Percentiles rank a stretch among this genome's conserved stretches.
phyloP scores from a whole-genome alignment of 2,113 vertebrate species.

The Tetrax tetrax region DNA sequence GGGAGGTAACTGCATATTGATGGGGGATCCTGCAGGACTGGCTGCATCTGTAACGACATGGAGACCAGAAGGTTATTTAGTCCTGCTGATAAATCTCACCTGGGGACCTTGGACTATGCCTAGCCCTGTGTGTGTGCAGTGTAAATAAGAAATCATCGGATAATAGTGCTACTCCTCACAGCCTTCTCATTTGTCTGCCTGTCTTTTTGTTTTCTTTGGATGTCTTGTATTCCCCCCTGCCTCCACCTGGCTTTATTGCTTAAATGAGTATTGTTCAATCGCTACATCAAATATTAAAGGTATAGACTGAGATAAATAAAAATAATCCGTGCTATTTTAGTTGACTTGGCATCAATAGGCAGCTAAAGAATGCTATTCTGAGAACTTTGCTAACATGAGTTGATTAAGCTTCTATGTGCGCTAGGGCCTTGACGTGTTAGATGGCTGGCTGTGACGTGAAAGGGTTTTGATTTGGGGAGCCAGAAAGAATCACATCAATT shows the following conservation, averaged over 20 bases:
- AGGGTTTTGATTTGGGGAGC: not conserved
- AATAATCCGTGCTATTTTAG: not conserved
- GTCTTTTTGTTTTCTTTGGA: not conserved
- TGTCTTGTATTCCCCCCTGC: not conserved
- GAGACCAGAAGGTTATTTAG: not conserved
- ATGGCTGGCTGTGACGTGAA: not conserved
- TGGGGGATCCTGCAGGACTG: not conserved
- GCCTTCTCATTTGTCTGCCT: not conserved
- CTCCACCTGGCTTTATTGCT: accelerated
- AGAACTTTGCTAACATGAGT: not conserved
- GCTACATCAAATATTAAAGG: not conserved
- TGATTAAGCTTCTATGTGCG: not conserved
- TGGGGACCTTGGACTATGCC: not conserved
- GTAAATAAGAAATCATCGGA: not conserved
- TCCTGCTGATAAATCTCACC: not conserved
- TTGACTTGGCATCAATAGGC: not conserved
- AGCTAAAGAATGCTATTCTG: not conserved
- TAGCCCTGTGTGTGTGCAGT: not conserved
- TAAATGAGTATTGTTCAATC: not conserved
- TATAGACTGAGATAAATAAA: not conserved
- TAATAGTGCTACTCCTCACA: not conserved
- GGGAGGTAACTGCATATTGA: not conserved
- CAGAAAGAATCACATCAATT: not conserved
- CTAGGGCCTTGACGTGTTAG: not conserved
- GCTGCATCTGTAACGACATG: not conserved